Conservation (phyloP, 2,113 vertebrate genomes). For the Marmota monax region DNA sequence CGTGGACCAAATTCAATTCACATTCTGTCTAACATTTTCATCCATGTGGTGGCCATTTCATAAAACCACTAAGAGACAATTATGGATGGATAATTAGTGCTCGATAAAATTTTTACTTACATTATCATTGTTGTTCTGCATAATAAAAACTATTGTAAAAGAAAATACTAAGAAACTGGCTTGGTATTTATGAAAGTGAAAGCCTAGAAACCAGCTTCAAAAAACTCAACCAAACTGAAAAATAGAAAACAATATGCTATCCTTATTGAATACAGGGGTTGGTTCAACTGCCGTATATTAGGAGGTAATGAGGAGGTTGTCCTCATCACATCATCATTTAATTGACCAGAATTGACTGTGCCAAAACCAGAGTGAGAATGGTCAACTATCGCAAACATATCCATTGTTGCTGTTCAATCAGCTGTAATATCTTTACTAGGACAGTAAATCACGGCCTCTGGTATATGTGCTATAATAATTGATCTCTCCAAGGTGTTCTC, state of each 20-base stretch:
- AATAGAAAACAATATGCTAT: neutral
- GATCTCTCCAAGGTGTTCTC: neutral
- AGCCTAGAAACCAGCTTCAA: neutral
- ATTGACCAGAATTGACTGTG: neutral
- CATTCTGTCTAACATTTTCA: accelerated
- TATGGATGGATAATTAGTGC: neutral
- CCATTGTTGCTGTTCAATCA: neutral
- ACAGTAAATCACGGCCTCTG: neutral
- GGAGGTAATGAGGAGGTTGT: neutral
- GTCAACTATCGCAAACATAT: neutral
- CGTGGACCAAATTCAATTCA: neutral
- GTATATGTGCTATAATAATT: no score
- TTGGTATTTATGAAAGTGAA: no score
- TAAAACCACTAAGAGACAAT: neutral
- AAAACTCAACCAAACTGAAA: neutral
- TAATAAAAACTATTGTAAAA: no score
- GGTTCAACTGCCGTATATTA: neutral
- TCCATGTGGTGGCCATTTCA: neutral
- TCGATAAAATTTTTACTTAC: neutral
- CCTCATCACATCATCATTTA: neutral
- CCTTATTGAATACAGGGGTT: neutral
- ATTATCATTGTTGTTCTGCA: neutral
- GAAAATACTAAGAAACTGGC: neutral
- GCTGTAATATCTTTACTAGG: no score
- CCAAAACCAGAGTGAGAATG: neutral